phyloP scores from a whole-genome alignment of 2,113 vertebrate species.

The Vicugna pacos region DNA sequence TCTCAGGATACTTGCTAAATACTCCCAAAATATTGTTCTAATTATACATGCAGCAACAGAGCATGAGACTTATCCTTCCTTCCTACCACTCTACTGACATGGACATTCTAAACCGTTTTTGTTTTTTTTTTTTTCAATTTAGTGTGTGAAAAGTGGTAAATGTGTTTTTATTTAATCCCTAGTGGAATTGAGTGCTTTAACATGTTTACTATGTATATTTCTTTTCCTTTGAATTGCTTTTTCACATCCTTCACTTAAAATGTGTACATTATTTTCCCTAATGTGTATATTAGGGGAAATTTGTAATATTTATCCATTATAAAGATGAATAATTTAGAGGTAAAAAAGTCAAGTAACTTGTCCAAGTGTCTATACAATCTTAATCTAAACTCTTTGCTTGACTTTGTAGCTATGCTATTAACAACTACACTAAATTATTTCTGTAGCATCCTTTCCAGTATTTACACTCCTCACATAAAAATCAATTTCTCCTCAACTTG shows the following conservation, averaged over 20 bases:
- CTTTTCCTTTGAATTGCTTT: conserved; percentile 13
- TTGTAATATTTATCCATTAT: background rate
- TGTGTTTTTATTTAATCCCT: conserved; percentile 31
- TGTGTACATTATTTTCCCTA: background rate
- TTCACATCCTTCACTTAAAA: background rate
- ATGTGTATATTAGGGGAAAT: background rate
- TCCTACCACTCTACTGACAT: background rate
- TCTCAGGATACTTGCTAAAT: background rate
- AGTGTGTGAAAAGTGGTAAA: background rate
- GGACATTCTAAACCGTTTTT: background rate
- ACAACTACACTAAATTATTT: background rate
- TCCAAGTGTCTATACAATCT: background rate
- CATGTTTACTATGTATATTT: background rate
- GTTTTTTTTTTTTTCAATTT: background rate
- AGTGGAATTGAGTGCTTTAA: background rate
- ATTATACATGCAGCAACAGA: background rate
- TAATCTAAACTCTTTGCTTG: background rate
- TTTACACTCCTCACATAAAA: background rate
- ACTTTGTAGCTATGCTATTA: background rate
- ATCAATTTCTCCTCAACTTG: background rate
- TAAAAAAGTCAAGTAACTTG: conserved; percentile 15
- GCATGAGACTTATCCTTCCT: background rate
- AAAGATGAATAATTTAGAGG: background rate
- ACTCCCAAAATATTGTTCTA: background rate
- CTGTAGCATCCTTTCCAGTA: background rate